These are phyloP conservation scores for Heliconius cydno DNA, from an alignment of 2,888 invertebrate species.

Conservation along the genomic window DNA sequence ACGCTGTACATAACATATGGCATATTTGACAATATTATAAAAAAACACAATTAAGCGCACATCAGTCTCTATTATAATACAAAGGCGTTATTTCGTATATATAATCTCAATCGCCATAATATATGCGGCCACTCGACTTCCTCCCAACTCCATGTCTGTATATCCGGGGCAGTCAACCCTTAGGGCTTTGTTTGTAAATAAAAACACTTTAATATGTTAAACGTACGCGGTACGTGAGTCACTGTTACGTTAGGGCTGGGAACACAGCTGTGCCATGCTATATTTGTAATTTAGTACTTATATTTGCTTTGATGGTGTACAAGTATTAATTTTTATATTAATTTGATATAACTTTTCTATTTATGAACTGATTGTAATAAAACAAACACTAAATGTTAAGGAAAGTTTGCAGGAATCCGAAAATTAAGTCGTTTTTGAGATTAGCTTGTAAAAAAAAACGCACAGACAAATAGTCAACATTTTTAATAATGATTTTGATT, in stretches of 20 bases:
- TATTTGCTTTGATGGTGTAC: conserved; percentile 7
- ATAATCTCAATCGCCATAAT: conserved; percentile 32
- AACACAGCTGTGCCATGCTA: conserved; percentile 47
- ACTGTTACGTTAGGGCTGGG: conserved; percentile 50
- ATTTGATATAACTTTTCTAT: no score
- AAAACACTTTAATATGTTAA: conserved; percentile 70
- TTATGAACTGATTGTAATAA: no score
- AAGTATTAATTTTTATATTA: conserved; percentile 23
- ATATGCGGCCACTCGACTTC: conserved; percentile 60
- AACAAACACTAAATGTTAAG: no score
- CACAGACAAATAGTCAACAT: neutral
- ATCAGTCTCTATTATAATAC: conserved; percentile 15
- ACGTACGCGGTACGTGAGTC: conserved; percentile 58
- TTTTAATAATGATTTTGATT: neutral
- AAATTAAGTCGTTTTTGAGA: no score
- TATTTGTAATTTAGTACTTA: conserved; percentile 35
- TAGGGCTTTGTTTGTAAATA: conserved; percentile 76
- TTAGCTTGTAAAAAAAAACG: no score
- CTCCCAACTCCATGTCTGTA: conserved; percentile 64
- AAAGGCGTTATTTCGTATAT: conserved; percentile 21
- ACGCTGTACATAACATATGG: neutral
- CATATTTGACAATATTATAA: neutral
- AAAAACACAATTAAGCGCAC: neutral
- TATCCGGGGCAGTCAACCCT: conserved; percentile 75
- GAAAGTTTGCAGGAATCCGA: no score